These are phyloP conservation scores for Sebastes steindachneri DNA, from an alignment of 2,797 vertebrate genomes.

Conservation along the genomic window DNA sequence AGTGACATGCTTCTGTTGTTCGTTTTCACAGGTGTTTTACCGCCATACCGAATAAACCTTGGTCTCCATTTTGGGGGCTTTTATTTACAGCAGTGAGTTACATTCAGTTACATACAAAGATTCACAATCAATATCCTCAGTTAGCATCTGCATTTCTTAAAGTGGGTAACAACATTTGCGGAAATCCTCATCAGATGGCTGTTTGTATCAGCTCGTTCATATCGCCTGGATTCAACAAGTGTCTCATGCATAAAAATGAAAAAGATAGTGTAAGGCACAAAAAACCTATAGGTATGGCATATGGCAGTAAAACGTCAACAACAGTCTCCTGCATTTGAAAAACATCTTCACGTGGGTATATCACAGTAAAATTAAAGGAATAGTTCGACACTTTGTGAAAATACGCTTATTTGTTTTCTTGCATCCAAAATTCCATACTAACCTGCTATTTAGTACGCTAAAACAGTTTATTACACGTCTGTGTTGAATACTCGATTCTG, in stretches of 20 bases:
- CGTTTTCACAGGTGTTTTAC: constrained; percentile 14
- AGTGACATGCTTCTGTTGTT: constrained; percentile 30
- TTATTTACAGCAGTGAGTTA: constrained; percentile 49
- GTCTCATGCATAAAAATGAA: constrained; percentile 37
- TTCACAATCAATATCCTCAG: constrained; percentile 24
- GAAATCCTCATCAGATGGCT: constrained; percentile 7
- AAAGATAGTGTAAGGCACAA: constrained; percentile 66
- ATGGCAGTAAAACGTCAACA: constrained; percentile 55
- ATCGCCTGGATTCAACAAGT: constrained; percentile 7
- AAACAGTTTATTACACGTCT: too few species aligned
- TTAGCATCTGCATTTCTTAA: constrained; percentile 3
- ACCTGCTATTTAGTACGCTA: too few species aligned
- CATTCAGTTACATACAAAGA: constrained; percentile 44
- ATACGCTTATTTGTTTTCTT: not conserved
- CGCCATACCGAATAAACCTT: not conserved
- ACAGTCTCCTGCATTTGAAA: constrained; percentile 38
- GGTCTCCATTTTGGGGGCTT: not conserved
- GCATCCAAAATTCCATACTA: too few species aligned
- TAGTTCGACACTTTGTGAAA: constrained; percentile 15
- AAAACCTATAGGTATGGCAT: constrained; percentile 61
- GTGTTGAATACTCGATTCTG: too few species aligned
- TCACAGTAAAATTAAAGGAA: constrained; percentile 16
- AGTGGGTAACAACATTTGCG: not conserved
- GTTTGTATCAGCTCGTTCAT: constrained; percentile 7
- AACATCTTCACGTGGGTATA: not conserved